phyloP scores from a whole-genome alignment of 2,113 vertebrate species.

The Esox niger region DNA sequence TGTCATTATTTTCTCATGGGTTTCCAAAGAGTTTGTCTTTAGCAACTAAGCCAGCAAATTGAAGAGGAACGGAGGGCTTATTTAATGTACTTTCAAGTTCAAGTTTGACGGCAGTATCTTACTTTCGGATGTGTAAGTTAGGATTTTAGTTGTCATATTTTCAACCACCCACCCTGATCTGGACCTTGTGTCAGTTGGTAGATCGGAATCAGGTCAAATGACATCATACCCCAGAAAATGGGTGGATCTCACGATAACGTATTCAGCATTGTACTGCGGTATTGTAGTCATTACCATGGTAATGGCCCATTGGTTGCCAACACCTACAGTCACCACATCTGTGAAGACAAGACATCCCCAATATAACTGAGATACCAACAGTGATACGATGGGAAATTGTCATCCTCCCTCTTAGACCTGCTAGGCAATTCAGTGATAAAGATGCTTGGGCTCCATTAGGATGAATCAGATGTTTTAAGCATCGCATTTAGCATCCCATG shows the following conservation, averaged over 20 bases:
- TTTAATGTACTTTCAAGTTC: too few species aligned
- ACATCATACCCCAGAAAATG: not conserved
- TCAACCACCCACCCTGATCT: too few species aligned
- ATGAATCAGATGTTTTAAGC: not conserved
- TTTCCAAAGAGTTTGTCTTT: not conserved
- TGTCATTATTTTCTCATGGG: constrained; percentile 23
- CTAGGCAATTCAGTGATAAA: not conserved
- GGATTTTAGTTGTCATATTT: too few species aligned
- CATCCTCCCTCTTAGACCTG: not conserved
- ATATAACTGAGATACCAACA: not conserved
- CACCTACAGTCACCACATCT: not conserved
- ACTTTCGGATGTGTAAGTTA: too few species aligned
- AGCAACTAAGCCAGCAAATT: too few species aligned
- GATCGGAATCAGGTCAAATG: not conserved
- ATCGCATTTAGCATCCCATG: not conserved
- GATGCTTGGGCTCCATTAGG: not conserved
- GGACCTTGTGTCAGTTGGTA: too few species aligned
- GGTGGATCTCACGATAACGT: not conserved
- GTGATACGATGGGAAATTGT: not conserved
- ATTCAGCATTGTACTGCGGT: not conserved
- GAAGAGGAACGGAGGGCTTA: too few species aligned
- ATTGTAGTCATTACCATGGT: not conserved
- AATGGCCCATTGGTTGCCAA: not conserved
- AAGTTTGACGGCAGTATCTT: too few species aligned
- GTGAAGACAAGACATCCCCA: not conserved